Base-by-base conservation (phyloP, 2,888 invertebrate species). In the Nomada hirtipes region DNA sequence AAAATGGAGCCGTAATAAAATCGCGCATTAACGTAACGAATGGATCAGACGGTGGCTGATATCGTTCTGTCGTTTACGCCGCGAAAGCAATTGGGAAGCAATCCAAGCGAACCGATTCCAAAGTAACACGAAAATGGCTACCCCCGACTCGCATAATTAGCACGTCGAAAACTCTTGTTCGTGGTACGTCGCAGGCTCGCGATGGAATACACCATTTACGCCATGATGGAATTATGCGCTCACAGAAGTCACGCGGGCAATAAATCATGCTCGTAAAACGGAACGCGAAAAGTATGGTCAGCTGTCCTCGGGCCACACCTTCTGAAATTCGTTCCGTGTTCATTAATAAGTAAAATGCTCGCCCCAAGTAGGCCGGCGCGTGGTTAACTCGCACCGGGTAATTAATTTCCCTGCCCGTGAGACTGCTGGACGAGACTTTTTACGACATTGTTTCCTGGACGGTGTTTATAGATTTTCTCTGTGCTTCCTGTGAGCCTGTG, bases 1-100 rank as follows among this genome's bases (percentile, higher is more conserved):
- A 93, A 92, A 93, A 91, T 90, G 89, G 76, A 85, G 87, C 83
- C 85, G 92, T 90, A 92, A 93, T 93, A 93, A 93, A 93, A 93
- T 92, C 87, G 89, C 88, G 90, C 92, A 91, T 92, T 92, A 92
- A 92, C 87, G 88, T 92, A 91, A 93, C 91, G 91, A 90, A 90
- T 89, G 86, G 52, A 29, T 78, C 67, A 52, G 77, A 50, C 73
- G 70, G 76, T 81, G 76, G 73, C 79, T 87, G 85, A 81, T 84
- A 75, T 63, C 53, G 26, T 47, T 20, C 67, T 36, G 59, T 44
- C 89, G 86, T 93, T 93, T 92, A 79, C 71, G 91, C 91, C 90
- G 91, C 91, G 76, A 60, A 76, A 85, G 92, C 92, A 92, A 93
- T 92, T 93, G 93, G 93, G 93, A 93, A 89, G 85, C 81, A 86